A percentile compares a stretch with the other conserved stretches of the same genome.
Conservation (phyloP, 2,113 vertebrate genomes). For the Periophthalmus modestus region DNA sequence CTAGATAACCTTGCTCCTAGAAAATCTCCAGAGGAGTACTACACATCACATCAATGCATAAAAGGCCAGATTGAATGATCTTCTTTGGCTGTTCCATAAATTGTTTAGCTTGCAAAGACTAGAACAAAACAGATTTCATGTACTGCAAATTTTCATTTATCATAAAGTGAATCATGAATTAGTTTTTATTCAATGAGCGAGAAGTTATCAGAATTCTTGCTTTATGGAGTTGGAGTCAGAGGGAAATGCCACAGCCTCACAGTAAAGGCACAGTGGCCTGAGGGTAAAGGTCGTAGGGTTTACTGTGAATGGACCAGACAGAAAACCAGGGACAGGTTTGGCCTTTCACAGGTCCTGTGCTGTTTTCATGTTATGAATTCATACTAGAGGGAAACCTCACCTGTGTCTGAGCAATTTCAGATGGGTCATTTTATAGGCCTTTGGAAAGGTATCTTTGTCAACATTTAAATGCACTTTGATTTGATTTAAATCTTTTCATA, state of each 20-base stretch:
- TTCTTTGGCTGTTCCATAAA: too few species aligned
- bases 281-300: constrained; percentile 58
- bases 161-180: not conserved
- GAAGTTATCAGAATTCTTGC: not conserved
- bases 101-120: not conserved
- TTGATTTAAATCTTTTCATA: too few species aligned
- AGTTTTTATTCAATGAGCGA: not conserved
- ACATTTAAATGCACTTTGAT: not conserved
- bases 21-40: not conserved
- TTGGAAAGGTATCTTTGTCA: not conserved
- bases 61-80: too few species aligned
- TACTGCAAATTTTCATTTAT: not conserved
- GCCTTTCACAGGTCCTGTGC: constrained; percentile 49
- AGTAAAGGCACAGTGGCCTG: constrained; percentile 22
- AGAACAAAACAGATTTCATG: not conserved
- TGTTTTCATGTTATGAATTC: constrained; percentile 3
- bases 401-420: not conserved
- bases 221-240: not conserved
- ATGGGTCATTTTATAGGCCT: not conserved
- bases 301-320: constrained; percentile 44
- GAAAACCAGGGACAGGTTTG: constrained; percentile 53
- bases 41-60: not conserved
- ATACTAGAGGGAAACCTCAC: not conserved
- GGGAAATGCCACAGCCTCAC: constrained; percentile 5
- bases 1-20: too few species aligned